Evolutionary conservation across 2,797 vertebrate species (phyloP).

Genomic region (Danio kyathit): DNA sequence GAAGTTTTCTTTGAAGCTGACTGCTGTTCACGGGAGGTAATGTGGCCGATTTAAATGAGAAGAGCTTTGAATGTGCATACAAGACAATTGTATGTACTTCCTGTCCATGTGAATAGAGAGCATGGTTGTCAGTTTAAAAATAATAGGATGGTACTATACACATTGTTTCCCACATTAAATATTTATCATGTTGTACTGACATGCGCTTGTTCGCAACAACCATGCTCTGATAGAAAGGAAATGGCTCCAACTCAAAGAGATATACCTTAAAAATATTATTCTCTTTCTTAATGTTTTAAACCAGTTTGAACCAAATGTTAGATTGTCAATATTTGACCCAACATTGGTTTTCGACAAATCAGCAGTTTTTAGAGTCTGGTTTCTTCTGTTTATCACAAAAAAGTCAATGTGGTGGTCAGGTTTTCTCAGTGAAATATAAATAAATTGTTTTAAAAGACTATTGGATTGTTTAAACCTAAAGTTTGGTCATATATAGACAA

Average conservation of each 20-base stretch:
- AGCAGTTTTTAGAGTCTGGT: no score
- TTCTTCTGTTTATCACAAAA: no score
- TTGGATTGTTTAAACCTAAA: no score
- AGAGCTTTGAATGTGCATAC: not conserved
- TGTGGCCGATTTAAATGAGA: not conserved
- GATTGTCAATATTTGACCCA: no score
- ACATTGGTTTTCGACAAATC: no score
- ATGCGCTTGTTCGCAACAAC: conserved; percentile 9
- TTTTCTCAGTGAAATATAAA: no score
- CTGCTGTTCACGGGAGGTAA: conserved; percentile 31
- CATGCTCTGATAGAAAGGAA: not conserved
- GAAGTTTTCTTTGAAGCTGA: conserved; percentile 1
- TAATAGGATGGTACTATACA: not conserved
- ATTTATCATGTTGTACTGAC: conserved; percentile 23
- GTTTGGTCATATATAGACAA: no score
- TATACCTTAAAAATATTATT: not conserved
- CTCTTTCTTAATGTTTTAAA: not conserved
- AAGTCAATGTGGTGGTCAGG: no score
- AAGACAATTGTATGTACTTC: not conserved
- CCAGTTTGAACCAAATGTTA: no score
- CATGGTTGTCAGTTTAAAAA: not conserved
- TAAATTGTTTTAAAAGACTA: no score
- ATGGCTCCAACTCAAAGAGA: not conserved
- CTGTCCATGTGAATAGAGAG: not conserved
- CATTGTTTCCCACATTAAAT: conserved; percentile 4